A percentile compares a stretch with the other conserved stretches of the same genome.
Conservation (phyloP, 2,113 vertebrate species). For the Odontesthes bonariensis region DNA sequence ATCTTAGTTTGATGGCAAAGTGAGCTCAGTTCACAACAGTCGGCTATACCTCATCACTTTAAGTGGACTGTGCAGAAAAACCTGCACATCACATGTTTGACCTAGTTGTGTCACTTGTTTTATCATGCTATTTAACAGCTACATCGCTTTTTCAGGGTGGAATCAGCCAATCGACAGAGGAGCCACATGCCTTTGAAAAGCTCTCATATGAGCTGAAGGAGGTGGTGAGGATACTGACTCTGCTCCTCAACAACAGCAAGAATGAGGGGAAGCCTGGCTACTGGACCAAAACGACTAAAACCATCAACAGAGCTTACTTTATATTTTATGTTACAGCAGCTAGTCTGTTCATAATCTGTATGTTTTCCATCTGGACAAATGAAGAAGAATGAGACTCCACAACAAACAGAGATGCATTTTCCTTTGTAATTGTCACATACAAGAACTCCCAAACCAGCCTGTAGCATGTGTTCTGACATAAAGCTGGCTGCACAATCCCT, state of each 20-base stretch:
- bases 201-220: constrained; percentile 34
- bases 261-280: not conserved
- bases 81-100: not conserved
- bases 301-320: constrained; percentile 41
- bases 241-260: not conserved
- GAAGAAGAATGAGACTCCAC: not conserved
- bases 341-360: constrained; percentile 12
- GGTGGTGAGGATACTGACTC: constrained; percentile 1
- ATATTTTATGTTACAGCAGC: constrained; percentile 27
- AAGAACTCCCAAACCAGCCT: not conserved
- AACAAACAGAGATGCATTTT: not conserved
- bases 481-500: too few species aligned
- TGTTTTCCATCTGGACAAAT: not conserved
- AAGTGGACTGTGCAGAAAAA: not conserved
- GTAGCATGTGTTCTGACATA: too few species aligned
- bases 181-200: not conserved
- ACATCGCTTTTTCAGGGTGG: constrained; percentile 2
- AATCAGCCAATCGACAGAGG: constrained; percentile 3
- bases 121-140: not conserved
- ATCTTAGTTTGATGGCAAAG: too few species aligned
- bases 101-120: not conserved
- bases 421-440: not conserved
- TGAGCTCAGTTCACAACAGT: too few species aligned
- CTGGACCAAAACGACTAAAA: constrained; percentile 41
- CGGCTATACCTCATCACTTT: too few species aligned